Evolutionary conservation across 2,797 vertebrate genomes (phyloP).

Genomic region (Nothura maculosa): DNA sequence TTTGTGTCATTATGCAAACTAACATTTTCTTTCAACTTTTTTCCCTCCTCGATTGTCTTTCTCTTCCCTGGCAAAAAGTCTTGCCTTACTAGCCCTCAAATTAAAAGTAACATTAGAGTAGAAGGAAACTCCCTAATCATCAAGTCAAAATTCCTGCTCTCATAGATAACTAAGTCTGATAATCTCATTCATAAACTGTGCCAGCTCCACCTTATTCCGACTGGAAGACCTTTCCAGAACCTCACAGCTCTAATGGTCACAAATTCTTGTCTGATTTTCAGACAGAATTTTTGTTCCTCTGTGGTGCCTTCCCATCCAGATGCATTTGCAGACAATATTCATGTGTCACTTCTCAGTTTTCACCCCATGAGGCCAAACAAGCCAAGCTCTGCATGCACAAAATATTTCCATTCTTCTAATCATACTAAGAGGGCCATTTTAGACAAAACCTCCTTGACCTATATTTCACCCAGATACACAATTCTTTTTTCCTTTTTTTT

Average conservation of each 20-base stretch:
- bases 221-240: background rate
- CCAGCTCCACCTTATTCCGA: background rate
- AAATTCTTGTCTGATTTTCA: background rate
- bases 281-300: background rate
- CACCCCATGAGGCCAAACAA: background rate
- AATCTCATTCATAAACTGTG: background rate
- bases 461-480: background rate
- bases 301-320: background rate
- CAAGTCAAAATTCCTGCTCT: background rate
- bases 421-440: background rate
- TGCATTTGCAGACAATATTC: background rate
- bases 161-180: background rate
- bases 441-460: background rate
- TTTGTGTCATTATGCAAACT: background rate
- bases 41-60: background rate
- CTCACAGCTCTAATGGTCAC: background rate
- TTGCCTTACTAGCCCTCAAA: background rate
- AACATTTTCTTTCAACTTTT: background rate
- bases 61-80: background rate
- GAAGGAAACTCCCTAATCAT: constrained; percentile 4
- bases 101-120: background rate
- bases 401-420: background rate
- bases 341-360: background rate
- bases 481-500: background rate
- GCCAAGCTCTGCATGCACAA: background rate